Conservation (phyloP, 2,888 invertebrate genomes). For the Brachyptera risi region DNA sequence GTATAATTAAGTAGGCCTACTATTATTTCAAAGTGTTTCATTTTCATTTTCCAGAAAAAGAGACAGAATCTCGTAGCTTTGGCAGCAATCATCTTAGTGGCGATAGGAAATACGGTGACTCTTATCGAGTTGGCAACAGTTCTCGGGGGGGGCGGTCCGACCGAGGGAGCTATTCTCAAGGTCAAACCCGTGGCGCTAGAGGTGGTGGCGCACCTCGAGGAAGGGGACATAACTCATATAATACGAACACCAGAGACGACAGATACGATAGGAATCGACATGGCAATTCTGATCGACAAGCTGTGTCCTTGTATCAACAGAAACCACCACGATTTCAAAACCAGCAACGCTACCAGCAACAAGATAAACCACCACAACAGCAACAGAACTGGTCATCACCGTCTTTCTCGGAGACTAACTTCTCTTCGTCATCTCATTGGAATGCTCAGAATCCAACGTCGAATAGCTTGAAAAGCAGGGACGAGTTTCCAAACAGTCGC, state of each 20-base stretch:
- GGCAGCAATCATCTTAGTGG: background rate
- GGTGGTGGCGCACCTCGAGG: background rate
- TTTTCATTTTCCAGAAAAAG: slow-evolving; percentile 28
- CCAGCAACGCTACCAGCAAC: slow-evolving; percentile 37
- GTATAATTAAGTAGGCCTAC: too few relatives aligned
- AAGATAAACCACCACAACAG: slow-evolving; percentile 25
- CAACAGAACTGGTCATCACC: slow-evolving; percentile 23
- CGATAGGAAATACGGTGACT: background rate
- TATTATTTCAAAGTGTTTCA: background rate
- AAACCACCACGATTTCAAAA: slow-evolving; percentile 34
- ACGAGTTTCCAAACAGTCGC: slow-evolving; percentile 6
- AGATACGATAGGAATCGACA: slow-evolving; percentile 2
- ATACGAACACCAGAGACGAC: background rate
- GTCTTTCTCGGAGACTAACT: background rate
- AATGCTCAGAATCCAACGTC: slow-evolving; percentile 6
- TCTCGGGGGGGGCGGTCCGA: slow-evolving; percentile 1
- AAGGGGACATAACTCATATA: background rate
- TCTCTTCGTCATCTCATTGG: slow-evolving; percentile 18
- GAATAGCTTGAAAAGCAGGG: background rate
- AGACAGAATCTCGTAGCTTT: slow-evolving; percentile 21
- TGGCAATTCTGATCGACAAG: slow-evolving; percentile 4
- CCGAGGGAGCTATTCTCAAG: background rate
- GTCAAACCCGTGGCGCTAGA: background rate
- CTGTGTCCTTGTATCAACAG: slow-evolving; percentile 23
- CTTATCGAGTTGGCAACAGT: slow-evolving; percentile 14